A percentile compares a stretch with the other conserved stretches of the same genome.
phyloP scores from a whole-genome alignment of 2,797 vertebrate species.

The Heterohyrax brucei region DNA sequence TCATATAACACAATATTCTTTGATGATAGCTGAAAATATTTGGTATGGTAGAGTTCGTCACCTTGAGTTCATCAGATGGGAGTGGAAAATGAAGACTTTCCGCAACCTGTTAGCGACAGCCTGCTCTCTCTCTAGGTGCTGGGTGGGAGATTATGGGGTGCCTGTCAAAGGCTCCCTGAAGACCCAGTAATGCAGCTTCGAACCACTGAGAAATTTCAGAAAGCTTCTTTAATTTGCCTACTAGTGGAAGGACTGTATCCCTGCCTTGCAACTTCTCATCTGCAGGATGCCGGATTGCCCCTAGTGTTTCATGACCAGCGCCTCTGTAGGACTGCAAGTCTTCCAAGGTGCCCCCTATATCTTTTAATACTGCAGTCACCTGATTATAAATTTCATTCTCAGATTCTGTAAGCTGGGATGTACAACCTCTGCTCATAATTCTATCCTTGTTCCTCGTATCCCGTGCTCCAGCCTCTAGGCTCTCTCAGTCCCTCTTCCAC shows the following conservation, averaged over 20 bases:
- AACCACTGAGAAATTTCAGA: slow-evolving; percentile 99
- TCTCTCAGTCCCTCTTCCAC: no score
- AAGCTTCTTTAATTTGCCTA: slow-evolving; percentile 99
- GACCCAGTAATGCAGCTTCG: slow-evolving; percentile 97
- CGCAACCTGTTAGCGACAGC: slow-evolving; percentile 98
- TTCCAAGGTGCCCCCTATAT: slow-evolving; percentile 97
- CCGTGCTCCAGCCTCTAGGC: no score
- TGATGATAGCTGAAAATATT: no score
- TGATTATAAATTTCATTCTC: slow-evolving; percentile 98
- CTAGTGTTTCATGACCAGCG: slow-evolving; percentile 98
- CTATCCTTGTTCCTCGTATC: no score
- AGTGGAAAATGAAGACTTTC: slow-evolving; percentile 99
- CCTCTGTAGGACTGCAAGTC: slow-evolving; percentile 99
- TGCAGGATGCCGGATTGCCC: slow-evolving; percentile 98
- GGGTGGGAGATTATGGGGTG: slow-evolving; percentile 96
- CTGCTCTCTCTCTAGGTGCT: slow-evolving; percentile 99
- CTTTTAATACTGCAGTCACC: slow-evolving; percentile 98
- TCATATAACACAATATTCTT: no score
- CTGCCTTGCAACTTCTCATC: slow-evolving; percentile 97
- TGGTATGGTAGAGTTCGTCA: no score
- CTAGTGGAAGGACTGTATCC: slow-evolving; percentile 97
- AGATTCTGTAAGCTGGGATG: slow-evolving; percentile 98
- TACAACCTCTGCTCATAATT: slow-evolving; percentile 76
- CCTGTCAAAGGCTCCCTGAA: slow-evolving; percentile 98
- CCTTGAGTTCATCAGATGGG: slow-evolving; percentile 97